Base-by-base conservation (phyloP, 2,888 invertebrate genomes). In the Thelaira solivaga region DNA sequence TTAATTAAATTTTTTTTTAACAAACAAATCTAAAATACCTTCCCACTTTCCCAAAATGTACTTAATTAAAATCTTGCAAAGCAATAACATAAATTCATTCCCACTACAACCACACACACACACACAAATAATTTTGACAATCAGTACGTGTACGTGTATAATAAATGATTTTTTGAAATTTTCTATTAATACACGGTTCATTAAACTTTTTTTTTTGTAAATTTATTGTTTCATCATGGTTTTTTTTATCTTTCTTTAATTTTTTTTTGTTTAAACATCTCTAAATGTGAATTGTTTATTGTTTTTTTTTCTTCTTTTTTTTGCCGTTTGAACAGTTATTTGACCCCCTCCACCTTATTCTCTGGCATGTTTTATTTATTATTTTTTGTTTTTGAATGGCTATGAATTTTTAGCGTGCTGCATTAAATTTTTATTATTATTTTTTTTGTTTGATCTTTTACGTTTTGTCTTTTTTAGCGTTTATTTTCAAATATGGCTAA, bases 151-250 rank as follows among this genome's bases (percentile, higher is more conserved):
- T 36, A 41, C 10, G 26, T 24, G 45, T 22, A 3, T 39, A 22
- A 31, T 51, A 36, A 75, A 36, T 26, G 47, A 41, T 45, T 26
- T 61, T 39, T 49, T 3, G 5, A n/a, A n/a, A 67, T 34, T 26
- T 69, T 61, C 47, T 45, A 22, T 31, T 55, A 34, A 49, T n/a
- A n/a, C 13, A 31, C 55, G 31, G 76, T 76, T 76, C 71, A 72
- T 72, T 76, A 49, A 67, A 76, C 72, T 72, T 76, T 76, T 45
- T n/a, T n/a, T n/a, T n/a, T n/a, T n/a, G n/a, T n/a, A n/a, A 13
- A 1, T 24, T 45, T 65, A 39, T 49, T 29, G 45, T 4, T 68
- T 31, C 8, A 22, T 3, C n/a, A 43, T 65, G n/a, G n/a, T n/a
- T n/a, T n/a, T n/a, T 59, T 41, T 4, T 36, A 55, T 45, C n/a